Evolutionary conservation across 2,797 vertebrate genomes (phyloP).

Genomic region (Acestrorhynchus altus): DNA sequence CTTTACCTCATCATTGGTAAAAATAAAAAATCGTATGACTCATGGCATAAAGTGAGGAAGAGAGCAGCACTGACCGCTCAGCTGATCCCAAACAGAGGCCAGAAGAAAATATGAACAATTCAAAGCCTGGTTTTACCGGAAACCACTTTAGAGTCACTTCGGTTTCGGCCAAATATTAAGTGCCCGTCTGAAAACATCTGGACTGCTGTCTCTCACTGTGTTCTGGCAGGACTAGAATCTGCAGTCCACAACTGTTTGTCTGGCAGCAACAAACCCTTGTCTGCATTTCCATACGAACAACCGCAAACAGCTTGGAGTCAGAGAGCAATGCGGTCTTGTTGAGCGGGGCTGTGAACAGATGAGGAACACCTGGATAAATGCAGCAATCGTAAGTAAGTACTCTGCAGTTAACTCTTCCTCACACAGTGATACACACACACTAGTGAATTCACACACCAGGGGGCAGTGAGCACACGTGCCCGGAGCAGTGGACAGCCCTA

Average conservation of each 20-base stretch:
- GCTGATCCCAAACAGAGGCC: background rate
- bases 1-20: background rate
- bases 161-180: constrained; percentile 38
- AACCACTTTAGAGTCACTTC: constrained; percentile 60
- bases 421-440: no score
- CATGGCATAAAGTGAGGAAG: background rate
- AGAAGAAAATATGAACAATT: constrained; percentile 58
- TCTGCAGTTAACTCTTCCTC: no score
- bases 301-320: constrained; percentile 5
- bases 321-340: constrained; percentile 6
- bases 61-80: background rate
- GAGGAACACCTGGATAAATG: constrained; percentile 49
- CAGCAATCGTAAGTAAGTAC: no score
- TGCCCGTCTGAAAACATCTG: constrained; percentile 19
- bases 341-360: constrained; percentile 33
- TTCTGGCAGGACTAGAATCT: background rate
- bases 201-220: background rate
- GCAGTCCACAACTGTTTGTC: background rate
- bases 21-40: background rate
- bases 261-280: background rate
- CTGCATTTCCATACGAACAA: constrained; percentile 1
- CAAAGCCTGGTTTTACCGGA: constrained; percentile 41
- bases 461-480: no score
- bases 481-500: no score
- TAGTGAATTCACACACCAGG: no score